Conservation (phyloP, 2,797 vertebrate genomes). For the Scolopax rusticola region DNA sequence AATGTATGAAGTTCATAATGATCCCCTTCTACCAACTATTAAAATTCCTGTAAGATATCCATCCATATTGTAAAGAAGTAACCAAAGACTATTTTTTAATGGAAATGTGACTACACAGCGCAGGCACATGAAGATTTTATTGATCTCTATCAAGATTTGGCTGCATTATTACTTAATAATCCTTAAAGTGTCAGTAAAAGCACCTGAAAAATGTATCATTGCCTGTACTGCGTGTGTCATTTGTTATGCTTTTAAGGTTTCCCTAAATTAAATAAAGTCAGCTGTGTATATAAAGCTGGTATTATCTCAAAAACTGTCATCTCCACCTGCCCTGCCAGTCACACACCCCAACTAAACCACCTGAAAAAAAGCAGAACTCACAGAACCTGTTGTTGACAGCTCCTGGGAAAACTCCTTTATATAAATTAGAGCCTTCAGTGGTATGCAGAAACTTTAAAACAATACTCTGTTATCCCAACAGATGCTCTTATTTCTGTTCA, state of each 20-base stretch:
- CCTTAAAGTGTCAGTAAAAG: neutral
- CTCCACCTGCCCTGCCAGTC: neutral
- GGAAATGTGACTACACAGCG: fast-evolving
- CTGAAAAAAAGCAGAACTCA: neutral
- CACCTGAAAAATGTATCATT: neutral
- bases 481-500: neutral
- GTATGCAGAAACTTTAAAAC: neutral
- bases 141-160: neutral
- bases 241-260: neutral
- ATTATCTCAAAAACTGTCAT: neutral
- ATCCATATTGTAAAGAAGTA: neutral
- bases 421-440: neutral
- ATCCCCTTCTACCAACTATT: neutral
- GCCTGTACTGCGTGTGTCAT: fast-evolving
- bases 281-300: neutral
- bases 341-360: neutral
- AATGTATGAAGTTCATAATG: neutral
- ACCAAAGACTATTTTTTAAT: neutral
- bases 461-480: neutral
- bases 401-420: neutral
- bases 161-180: neutral
- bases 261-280: neutral
- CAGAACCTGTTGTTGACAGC: neutral
- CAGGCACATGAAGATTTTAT: neutral
- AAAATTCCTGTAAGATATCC: neutral